Conservation (phyloP, 2,797 vertebrate genomes). For the Acipenser oxyrinchus region DNA sequence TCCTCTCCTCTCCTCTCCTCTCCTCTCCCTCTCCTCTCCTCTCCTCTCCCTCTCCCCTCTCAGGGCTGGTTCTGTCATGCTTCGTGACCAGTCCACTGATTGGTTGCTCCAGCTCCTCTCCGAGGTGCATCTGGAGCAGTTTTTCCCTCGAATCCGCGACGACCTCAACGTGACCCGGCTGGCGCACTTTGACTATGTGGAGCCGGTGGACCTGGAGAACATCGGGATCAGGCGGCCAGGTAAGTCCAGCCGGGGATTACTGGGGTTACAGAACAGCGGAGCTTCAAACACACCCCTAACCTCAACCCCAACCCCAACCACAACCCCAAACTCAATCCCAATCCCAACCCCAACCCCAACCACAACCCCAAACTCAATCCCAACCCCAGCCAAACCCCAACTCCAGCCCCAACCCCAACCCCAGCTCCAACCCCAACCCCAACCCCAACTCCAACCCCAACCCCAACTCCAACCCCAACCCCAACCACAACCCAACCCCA, state of each 20-base stretch:
- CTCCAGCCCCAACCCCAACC: too few relatives aligned
- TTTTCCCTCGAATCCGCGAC: constrained; percentile 69
- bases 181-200: constrained; percentile 77
- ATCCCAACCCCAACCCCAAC: too few relatives aligned
- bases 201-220: constrained; percentile 69
- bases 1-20: too few relatives aligned
- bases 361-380: too few relatives aligned
- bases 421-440: too few relatives aligned
- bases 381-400: too few relatives aligned
- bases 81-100: constrained; percentile 69
- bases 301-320: too few relatives aligned
- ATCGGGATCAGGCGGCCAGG: constrained; percentile 82
- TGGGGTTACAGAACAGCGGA: background rate
- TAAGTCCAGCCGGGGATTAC: constrained; percentile 33
- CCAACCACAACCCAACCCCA: too few relatives aligned
- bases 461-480: too few relatives aligned
- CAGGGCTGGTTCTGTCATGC: constrained; percentile 45
- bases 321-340: too few relatives aligned
- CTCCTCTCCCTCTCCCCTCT: constrained; percentile 7
- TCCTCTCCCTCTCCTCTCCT: background rate
- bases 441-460: too few relatives aligned
- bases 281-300: background rate
- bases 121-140: constrained; percentile 77
- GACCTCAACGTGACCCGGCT: constrained; percentile 75
- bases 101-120: constrained; percentile 72